These are phyloP conservation scores for Calliopum simillimum DNA, from an alignment of 2,888 invertebrate species.

Conservation along the genomic window DNA sequence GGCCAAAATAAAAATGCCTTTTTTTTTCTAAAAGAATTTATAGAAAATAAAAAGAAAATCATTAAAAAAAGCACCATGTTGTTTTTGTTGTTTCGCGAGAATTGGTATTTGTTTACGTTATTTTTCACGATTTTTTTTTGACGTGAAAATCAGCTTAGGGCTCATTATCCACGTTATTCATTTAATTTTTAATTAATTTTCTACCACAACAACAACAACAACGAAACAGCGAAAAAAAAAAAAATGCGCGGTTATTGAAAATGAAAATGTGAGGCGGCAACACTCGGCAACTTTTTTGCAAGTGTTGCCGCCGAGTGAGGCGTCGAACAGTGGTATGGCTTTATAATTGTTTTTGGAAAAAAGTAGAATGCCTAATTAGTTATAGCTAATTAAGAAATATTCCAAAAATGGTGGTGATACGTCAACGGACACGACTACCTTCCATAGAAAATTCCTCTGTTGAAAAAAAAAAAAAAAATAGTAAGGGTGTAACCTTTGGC, in stretches of 20 bases:
- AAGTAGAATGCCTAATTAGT: no score
- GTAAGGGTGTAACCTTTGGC: no score
- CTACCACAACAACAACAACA: constrained; percentile 47
- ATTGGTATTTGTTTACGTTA: constrained; percentile 15
- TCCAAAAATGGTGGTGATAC: no score
- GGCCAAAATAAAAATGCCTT: background rate
- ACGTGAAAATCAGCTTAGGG: constrained; percentile 64
- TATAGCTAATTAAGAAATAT: no score
- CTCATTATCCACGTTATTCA: constrained; percentile 64
- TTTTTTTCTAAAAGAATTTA: background rate
- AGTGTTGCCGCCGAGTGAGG: no score
- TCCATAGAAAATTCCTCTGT: no score
- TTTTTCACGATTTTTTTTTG: constrained; percentile 47
- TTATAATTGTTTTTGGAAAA: no score
- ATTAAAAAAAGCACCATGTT: background rate
- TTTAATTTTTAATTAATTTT: constrained; percentile 65
- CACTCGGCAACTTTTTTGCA: background rate
- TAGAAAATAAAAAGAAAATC: constrained; percentile 14
- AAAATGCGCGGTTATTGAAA: background rate
- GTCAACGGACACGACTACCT: no score
- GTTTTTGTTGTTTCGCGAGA: background rate
- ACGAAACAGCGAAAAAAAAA: constrained; percentile 49
- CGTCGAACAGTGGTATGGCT: no score
- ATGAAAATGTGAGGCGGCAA: constrained; percentile 13
- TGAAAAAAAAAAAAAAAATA: no score